A percentile compares a stretch with the other conserved stretches of the same genome.
Evolutionary conservation across 2,797 vertebrate species (phyloP).

Genomic region (Anabas testudineus): DNA sequence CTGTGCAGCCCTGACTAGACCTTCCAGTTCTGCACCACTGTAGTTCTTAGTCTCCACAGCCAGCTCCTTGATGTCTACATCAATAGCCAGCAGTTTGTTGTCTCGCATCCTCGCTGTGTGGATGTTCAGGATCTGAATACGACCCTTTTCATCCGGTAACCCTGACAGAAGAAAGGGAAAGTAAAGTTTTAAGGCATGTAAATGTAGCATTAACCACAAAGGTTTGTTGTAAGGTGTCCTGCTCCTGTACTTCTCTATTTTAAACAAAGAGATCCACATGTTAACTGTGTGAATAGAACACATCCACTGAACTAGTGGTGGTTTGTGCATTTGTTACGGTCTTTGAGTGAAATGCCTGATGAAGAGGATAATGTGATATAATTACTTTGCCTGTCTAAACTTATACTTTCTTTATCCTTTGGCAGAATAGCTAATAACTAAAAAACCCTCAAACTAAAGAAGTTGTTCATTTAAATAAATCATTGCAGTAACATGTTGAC

Average conservation of each 20-base stretch:
- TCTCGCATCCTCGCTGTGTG: conserved; percentile 93
- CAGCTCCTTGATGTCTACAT: conserved; percentile 91
- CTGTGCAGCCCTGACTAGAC: conserved; percentile 94
- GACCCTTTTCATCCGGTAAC: conserved; percentile 92
- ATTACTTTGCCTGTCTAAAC: not conserved
- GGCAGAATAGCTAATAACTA: too few species aligned
- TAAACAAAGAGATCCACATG: not conserved
- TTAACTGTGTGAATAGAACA: not conserved
- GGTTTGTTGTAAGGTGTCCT: not conserved
- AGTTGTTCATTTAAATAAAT: not conserved
- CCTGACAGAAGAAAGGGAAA: conserved; percentile 75
- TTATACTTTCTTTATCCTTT: not conserved
- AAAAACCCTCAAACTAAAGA: not conserved
- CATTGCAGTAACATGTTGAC: too few species aligned
- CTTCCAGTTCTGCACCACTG: conserved; percentile 95
- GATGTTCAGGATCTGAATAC: conserved; percentile 94
- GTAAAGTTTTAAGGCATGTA: not conserved
- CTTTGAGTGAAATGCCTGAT: too few species aligned
- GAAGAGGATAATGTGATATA: not conserved
- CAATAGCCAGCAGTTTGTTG: conserved; percentile 84
- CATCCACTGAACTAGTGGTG: not conserved
- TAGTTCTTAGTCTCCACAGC: conserved; percentile 95
- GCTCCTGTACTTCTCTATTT: too few species aligned
- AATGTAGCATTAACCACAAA: not conserved
- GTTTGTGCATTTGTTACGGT: too few species aligned